phyloP scores from a whole-genome alignment of 2,113 vertebrate genomes.

The Mola mola region DNA sequence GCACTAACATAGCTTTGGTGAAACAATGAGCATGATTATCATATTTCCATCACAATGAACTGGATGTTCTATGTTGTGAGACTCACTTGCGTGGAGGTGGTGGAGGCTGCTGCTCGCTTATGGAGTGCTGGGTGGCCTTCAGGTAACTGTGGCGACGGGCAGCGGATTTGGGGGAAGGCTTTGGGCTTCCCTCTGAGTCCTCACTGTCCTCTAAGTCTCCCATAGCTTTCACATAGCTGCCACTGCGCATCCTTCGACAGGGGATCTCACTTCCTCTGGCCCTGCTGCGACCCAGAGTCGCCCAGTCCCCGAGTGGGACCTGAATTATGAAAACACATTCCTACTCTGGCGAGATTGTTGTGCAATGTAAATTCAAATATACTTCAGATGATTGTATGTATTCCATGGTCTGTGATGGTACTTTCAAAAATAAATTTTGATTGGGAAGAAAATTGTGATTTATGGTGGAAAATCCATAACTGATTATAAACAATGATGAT shows the following conservation, averaged over 20 bases:
- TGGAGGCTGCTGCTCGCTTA: conserved; percentile 90
- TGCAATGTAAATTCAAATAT: background rate
- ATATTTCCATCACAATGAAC: background rate
- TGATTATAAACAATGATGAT: background rate
- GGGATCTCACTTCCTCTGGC: conserved; percentile 86
- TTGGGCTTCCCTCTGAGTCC: conserved; percentile 95
- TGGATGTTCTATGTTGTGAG: background rate
- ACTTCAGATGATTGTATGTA: background rate
- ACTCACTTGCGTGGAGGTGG: conserved; percentile 90
- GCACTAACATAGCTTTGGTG: conserved; percentile 20
- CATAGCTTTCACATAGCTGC: conserved; percentile 99
- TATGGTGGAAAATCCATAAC: background rate
- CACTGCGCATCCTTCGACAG: conserved; percentile 97
- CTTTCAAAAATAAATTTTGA: background rate
- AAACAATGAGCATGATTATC: conserved; percentile 29
- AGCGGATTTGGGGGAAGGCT: conserved; percentile 95
- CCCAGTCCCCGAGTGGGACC: conserved; percentile 92
- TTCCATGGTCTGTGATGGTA: background rate
- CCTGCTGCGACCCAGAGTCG: conserved; percentile 84
- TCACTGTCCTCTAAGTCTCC: conserved; percentile 92
- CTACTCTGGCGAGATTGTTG: too few relatives aligned
- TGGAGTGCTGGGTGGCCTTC: conserved; percentile 96
- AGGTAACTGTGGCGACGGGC: conserved; percentile 98
- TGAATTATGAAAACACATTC: conserved; percentile 73
- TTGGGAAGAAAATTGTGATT: background rate